Evolutionary conservation across 1,140 invertebrate genomes (phyloP).

Genomic region (Ostrea denselamellosa): DNA sequence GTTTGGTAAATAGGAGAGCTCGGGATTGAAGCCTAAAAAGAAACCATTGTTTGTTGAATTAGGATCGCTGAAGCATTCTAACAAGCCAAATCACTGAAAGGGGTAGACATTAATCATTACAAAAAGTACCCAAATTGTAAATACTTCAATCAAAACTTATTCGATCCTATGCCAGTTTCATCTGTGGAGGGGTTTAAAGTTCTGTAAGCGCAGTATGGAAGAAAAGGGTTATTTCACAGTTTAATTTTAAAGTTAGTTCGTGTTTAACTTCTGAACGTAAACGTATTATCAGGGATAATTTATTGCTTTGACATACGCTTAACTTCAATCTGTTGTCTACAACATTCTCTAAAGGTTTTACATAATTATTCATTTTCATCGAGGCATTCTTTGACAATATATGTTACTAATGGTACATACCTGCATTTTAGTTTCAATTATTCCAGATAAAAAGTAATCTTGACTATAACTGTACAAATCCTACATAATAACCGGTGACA

Average conservation of each 20-base stretch:
- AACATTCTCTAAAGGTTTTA: not conserved
- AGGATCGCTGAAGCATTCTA: not conserved
- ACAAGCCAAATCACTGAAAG: not conserved
- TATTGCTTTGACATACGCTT: constrained; percentile 25
- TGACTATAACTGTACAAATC: no score
- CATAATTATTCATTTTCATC: no score
- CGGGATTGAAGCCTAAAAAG: not conserved
- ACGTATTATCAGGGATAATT: not conserved
- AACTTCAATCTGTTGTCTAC: not conserved
- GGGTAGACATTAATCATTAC: constrained; percentile 3
- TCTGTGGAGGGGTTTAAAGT: constrained; percentile 5
- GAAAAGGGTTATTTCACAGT: not conserved
- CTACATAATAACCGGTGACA: no score
- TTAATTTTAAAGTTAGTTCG: constrained; percentile 14
- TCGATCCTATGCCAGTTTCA: not conserved
- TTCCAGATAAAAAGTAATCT: no score
- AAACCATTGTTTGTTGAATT: constrained; percentile 20
- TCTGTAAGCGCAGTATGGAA: not conserved
- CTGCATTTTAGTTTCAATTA: no score
- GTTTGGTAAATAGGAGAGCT: constrained; percentile 8
- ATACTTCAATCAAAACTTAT: not conserved
- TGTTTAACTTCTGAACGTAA: not conserved
- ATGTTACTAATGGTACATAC: no score
- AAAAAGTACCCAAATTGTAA: not conserved
- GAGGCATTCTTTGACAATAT: no score